Evolutionary conservation across 2,888 invertebrate species (phyloP), one percentile per base, ranked within the genome.

Genomic region (Lasioglossum lativentre): DNA sequence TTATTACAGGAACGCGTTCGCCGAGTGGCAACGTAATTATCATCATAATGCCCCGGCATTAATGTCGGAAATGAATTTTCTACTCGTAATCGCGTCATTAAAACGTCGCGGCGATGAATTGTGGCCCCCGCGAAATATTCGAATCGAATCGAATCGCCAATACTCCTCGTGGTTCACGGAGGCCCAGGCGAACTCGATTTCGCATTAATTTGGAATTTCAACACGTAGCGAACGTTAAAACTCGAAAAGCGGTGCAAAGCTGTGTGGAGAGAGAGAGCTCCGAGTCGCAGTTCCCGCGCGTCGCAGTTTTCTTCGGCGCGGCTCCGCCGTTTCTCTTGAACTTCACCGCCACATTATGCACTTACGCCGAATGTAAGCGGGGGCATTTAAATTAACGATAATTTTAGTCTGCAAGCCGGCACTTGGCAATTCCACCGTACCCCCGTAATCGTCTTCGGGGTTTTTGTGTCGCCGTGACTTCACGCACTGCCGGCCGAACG

Each of bases 361-460:
- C 79, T 78, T 78, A 77, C 78, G 78, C 77, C 82, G 66, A 85
- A 86, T 82, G 82, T 86, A 90, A 90, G 86, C 85, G 78, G 78
- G 74, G 68, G 89, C 87, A 88, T 92, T 91, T 88, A 88, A 90
- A 92, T 92, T 89, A 90, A 91, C 91, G 88, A 88, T 92, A 90
- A 91, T 92, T 91, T 82, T 77, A 86, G 83, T 86, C 85, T 63
- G 72, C 90, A 73, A 83, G 75, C 86, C 74, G 73, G 40, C 45
- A 34, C 30, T 45, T 63, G 82, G 75, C 78, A 78, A 80, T 90
- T 87, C 80, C 75, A 68, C 71, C 47, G 14, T 45, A 72, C 79
- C 12, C 75, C 76, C 80, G 82, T 85, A 83, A 84, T 88, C 88
- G 84, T 72, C 75, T 45, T 66, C 40, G 56, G 56, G 73, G 72